phyloP scores from a whole-genome alignment of 1,140 invertebrate species.

The Teleopsis dalmanni region DNA sequence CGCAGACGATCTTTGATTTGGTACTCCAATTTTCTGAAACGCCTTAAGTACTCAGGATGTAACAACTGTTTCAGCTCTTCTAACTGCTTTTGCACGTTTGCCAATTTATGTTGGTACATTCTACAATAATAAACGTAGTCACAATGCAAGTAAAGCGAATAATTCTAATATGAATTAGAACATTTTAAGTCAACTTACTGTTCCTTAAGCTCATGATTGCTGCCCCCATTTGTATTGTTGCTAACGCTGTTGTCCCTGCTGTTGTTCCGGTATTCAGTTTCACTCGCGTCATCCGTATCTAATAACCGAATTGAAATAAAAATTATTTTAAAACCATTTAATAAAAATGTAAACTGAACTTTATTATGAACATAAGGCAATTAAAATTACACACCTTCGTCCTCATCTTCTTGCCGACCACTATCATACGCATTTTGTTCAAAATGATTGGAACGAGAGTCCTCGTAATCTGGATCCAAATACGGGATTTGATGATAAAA shows the following conservation, averaged over 20 bases:
- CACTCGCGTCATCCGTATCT: conserved; percentile 87
- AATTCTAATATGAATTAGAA: too few relatives aligned
- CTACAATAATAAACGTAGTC: conserved; percentile 51
- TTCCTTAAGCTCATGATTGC: conserved; percentile 72
- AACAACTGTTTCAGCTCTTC: conserved; percentile 79
- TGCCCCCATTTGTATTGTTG: conserved; percentile 33
- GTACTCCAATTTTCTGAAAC: conserved; percentile 73
- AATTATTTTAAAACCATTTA: neutral
- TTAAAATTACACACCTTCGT: conserved; percentile 12
- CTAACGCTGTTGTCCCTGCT: conserved; percentile 56
- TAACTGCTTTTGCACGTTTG: conserved; percentile 80
- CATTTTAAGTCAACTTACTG: conserved; percentile 58
- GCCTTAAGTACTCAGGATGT: conserved; percentile 78
- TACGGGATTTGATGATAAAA: too few relatives aligned
- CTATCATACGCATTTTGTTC: conserved; percentile 17
- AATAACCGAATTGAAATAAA: too few relatives aligned
- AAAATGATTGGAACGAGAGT: conserved; percentile 13
- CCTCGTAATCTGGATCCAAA: too few relatives aligned
- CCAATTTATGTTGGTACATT: conserved; percentile 90
- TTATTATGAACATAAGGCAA: neutral
- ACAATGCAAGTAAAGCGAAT: too few relatives aligned
- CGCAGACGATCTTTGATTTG: conserved; percentile 71
- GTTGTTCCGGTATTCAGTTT: conserved; percentile 67
- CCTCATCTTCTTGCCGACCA: too few relatives aligned
- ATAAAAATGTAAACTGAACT: neutral